Evolutionary conservation across 2,113 vertebrate species (phyloP), one percentile per base, ranked within the genome.

Genomic region (Ranitomeya variabilis): DNA sequence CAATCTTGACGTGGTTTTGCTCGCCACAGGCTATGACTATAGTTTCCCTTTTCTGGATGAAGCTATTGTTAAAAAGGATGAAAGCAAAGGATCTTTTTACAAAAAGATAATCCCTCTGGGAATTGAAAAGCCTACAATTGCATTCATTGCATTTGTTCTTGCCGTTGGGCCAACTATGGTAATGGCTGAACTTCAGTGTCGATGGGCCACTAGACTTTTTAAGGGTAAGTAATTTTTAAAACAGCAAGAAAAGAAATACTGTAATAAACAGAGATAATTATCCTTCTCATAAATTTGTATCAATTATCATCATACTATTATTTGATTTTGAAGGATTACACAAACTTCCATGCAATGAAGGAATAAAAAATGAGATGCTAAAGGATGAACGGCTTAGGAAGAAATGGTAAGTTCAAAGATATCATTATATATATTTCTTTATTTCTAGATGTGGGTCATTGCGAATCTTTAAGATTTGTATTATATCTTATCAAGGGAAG

Each of bases 21-120:
- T 97, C 89, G 95, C 96, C 82, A 97, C 96, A 2, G 96, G 96
- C 81, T 97, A 96, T 87, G 90, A 74, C 1, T 85, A 85, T 67
- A 89, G 16, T 14, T 96, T 95, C 51, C 90, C 94, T 8, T 97
- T 96, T 87, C 93, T 97, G 73, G 92, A 94, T 2, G 54, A 84
- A 18, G 87, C 90, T 26, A 45, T 95, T 52, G 83, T 92, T 26
- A 55, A 85, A 37, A 92, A 94, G 21, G 90, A 91, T 21, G 62
- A 91, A 0, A 90, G 90, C 59, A 92, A 95, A 59, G 31, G 95
- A 81, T 91, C 77, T 10, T 91, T 97, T 69, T 96, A 96, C 89
- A 97, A 93, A 90, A 91, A 91, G 59, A 18, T 95, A 78, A 96
- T 97, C 90, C 94, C 94, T 64, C 91, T 94, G 0, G 89, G 91